Percentiles rank a stretch among this genome's conserved stretches.
phyloP scores from a whole-genome alignment of 1,140 invertebrate genomes.

The Goniozus legneri region DNA sequence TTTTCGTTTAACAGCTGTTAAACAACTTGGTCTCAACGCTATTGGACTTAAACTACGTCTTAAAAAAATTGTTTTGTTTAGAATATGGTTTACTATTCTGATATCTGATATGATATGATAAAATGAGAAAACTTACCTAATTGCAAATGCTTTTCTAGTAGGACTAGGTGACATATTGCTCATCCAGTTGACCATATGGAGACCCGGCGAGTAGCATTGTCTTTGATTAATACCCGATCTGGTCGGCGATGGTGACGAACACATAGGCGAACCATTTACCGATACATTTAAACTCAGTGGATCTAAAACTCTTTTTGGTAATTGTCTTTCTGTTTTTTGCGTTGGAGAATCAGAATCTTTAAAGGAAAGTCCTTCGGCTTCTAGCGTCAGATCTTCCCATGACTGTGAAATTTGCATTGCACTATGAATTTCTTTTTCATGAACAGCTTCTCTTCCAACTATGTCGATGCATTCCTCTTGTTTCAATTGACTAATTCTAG shows the following conservation, averaged over 20 bases:
- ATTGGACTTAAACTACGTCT: slow-evolving; percentile 81
- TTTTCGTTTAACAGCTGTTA: slow-evolving; percentile 70
- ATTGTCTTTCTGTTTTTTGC: slow-evolving; percentile 41
- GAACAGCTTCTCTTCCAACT: slow-evolving; percentile 78
- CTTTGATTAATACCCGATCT: slow-evolving; percentile 53
- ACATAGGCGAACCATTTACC: slow-evolving; percentile 46
- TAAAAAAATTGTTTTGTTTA: slow-evolving; percentile 14
- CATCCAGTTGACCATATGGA: slow-evolving; percentile 58
- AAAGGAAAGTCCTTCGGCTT: slow-evolving; percentile 58
- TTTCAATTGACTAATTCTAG: slow-evolving; percentile 78
- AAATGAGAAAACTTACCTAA: slow-evolving; percentile 47
- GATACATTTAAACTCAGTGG: slow-evolving; percentile 48
- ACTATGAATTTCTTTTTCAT: slow-evolving; percentile 82
- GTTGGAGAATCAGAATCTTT: slow-evolving; percentile 49
- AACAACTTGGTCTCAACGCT: slow-evolving; percentile 64
- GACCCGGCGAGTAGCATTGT: slow-evolving; percentile 65
- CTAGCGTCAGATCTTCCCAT: slow-evolving; percentile 81
- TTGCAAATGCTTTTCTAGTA: slow-evolving; percentile 74
- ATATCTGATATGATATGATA: not conserved
- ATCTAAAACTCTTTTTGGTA: slow-evolving; percentile 45
- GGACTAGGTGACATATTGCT: slow-evolving; percentile 75
- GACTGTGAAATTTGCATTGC: slow-evolving; percentile 88
- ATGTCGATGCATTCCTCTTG: slow-evolving; percentile 85
- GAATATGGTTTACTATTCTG: slow-evolving; percentile 1
- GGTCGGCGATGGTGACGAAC: slow-evolving; percentile 68